Evolutionary conservation across 2,113 vertebrate species (phyloP), one percentile per base, ranked within the genome.

Genomic region (Hippolais icterina): DNA sequence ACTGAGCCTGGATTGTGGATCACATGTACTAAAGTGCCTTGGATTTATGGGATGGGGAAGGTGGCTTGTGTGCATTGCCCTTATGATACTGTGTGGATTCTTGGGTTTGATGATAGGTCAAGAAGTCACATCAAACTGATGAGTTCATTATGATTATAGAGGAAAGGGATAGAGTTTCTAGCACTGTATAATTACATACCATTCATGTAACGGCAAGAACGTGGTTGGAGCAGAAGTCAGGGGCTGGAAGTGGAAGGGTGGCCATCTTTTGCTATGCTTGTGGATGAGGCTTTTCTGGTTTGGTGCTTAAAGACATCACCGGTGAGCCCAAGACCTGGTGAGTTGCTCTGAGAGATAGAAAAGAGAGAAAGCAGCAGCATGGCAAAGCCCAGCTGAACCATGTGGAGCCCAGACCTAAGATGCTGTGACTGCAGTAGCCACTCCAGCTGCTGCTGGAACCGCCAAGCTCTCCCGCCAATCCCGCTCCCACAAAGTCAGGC

Each of bases 401-500:
- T 22, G 22, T 69, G 46, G 53, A 77, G 39, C 54, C 54, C 72
- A 33, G 19, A 39, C 22, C 0, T 2, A 53, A 59, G 83, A 44
- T 76, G 35, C 61, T 52, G 71, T 50, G 63, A 60, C 54, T 1
- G 4, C 37, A 76, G 71, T 37, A 59, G 31, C 35, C 33, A 10
- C 27, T 15, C 9, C 37, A 68, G 17, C 31, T 68, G 37, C 63
- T 0, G 1, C 46, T 33, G 54, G n/a, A 69, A 53, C 18, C 0
- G 0, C 28, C 10, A 44, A 20, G 54, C 46, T 87, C 72, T 69
- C 54, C 37, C 37, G 37, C 37, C 46, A 69, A 22, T 39, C 22
- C 54, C 0, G 0, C 22, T 60, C n/a, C 33, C 15, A 25, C 22
- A 28, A 33, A 37, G 23, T 46, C 54, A 61, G 18, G 63, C 39